Evolutionary conservation across 2,888 invertebrate genomes (phyloP), one percentile per base, ranked within the genome.

Genomic region (Conus canariensis): DNA sequence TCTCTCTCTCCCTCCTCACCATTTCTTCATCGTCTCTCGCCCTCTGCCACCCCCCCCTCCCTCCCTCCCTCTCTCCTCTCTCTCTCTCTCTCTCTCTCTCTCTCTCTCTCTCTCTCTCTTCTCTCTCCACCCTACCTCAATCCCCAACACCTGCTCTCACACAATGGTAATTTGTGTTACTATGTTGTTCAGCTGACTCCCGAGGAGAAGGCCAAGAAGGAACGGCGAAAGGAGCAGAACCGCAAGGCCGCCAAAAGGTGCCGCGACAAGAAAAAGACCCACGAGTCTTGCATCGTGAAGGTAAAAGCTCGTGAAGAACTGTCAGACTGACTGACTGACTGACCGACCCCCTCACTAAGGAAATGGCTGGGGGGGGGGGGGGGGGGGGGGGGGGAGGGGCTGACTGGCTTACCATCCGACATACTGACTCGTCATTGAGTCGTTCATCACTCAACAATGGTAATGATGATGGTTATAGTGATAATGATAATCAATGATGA

Each of bases 191-290:
- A 87, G 87, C 87, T 87, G 45, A 87, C 87, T 16, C 87, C 87
- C 2, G 87, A 25, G n/a, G 89, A 89, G 58, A 83, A 59, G 19
- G 89, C 82, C 64, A 89, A 89, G 89, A 89, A 58, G 25, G 89
- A 89, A 19, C 30, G 89, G 16, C 67, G 89, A n/a, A 89, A 85
- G 59, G 85, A 89, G 58, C 89, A 89, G 59, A 89, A 89, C 89
- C 89, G 89, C 0, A 85, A 70, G 2, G 89, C 89, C 12, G 89
- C 89, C 56, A 45, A 67, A 45, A 89, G 67, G 64, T 89, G 89
- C 58, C 45, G 89, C 1, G 89, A 89, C 64, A 89, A 89, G 89
- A 89, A 85, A 56, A 83, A 56, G 70, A 6, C 16, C n/a, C 56
- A 58, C 25, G 64, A 60, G 5, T 12, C 14, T 8, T 30, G 12